These are phyloP conservation scores for Promerops cafer DNA, from an alignment of 2,113 vertebrate genomes.

Conservation along the genomic window DNA sequence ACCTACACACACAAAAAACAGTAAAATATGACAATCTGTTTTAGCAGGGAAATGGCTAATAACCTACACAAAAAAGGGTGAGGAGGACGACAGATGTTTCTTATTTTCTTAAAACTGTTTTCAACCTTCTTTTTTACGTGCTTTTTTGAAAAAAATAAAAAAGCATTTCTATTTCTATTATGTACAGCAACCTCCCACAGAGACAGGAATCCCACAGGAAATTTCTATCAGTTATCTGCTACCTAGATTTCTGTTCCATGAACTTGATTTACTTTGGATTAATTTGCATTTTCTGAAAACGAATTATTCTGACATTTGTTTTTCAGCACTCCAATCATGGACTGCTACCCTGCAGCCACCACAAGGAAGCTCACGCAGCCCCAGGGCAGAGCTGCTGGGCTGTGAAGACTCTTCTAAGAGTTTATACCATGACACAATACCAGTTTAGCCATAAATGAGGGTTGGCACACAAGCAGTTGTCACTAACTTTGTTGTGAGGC, in stretches of 20 bases:
- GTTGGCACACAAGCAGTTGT: not conserved
- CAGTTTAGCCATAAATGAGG: not conserved
- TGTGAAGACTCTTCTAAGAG: not conserved
- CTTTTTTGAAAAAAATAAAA: not conserved
- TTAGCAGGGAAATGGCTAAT: not conserved
- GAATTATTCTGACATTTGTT: not conserved
- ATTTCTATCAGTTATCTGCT: slow-evolving; percentile 1
- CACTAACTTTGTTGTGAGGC: not conserved
- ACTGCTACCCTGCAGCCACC: not conserved
- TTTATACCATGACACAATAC: not conserved
- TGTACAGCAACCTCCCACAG: slow-evolving; percentile 26
- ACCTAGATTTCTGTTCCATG: not conserved
- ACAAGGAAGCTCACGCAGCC: not conserved
- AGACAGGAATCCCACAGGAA: slow-evolving; percentile 1
- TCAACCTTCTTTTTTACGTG: slow-evolving; percentile 22
- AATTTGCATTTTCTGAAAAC: not conserved
- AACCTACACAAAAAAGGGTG: not conserved
- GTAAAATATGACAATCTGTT: not conserved
- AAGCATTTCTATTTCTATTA: not conserved
- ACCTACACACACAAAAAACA: not conserved
- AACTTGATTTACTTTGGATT: not conserved
- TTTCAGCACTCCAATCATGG: slow-evolving; percentile 47
- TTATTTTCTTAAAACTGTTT: slow-evolving; percentile 55
- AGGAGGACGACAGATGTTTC: slow-evolving; percentile 52
- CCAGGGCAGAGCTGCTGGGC: not conserved